Percentiles rank a stretch among this genome's conserved stretches.
These are phyloP conservation scores for Rachycentron canadum DNA, from an alignment of 2,797 vertebrate species.

Conservation along the genomic window DNA sequence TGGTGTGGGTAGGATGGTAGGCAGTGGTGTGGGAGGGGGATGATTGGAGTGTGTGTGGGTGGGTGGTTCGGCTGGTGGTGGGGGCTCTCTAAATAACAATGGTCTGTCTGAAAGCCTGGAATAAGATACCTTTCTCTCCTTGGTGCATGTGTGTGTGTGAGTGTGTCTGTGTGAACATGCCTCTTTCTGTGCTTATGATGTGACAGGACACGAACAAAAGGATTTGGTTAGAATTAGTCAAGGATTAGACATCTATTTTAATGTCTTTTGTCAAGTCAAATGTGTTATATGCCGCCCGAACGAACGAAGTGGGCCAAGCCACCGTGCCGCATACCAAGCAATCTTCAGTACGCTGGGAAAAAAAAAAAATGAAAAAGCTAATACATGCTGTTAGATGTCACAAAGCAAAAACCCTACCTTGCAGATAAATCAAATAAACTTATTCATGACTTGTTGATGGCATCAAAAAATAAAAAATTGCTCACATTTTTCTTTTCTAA, in stretches of 20 bases:
- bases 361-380: conserved; percentile 19
- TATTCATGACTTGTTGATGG: conserved; percentile 57
- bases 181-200: conserved; percentile 43
- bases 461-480: conserved; percentile 38
- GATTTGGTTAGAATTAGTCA: conserved; percentile 69
- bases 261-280: conserved; percentile 67
- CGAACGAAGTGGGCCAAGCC: conserved; percentile 57
- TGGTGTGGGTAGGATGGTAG: conserved; percentile 59
- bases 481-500: conserved; percentile 52
- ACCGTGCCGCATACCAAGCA: conserved; percentile 50
- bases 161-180: conserved; percentile 28
- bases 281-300: conserved; percentile 46
- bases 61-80: conserved; percentile 54
- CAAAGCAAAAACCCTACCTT: conserved; percentile 1
- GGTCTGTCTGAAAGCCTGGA: conserved; percentile 62
- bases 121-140: conserved; percentile 50
- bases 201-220: conserved; percentile 72
- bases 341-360: neutral
- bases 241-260: conserved; percentile 79
- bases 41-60: conserved; percentile 62
- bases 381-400: conserved; percentile 3
- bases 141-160: neutral
- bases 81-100: conserved; percentile 73
- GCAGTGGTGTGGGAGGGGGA: conserved; percentile 57
- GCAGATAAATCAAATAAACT: conserved; percentile 44